These are phyloP conservation scores for Holothuria glaberrima DNA, from an alignment of 35 echinoderm and acorn worm species.

Conservation along the genomic window DNA sequence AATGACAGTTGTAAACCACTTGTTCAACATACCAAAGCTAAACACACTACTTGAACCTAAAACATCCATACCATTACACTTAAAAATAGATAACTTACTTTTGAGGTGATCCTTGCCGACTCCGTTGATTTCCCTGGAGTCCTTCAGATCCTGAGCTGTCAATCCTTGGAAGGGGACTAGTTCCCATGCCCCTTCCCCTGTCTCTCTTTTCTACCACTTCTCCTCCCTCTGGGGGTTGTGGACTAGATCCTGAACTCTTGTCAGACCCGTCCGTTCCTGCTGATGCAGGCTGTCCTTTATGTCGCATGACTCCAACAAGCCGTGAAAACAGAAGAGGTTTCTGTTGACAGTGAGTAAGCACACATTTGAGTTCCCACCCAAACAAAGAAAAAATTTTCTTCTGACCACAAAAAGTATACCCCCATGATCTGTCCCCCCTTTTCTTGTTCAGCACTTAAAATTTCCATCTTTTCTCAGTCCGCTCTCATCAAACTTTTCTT, in stretches of 20 bases:
- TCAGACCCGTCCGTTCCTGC: conserved; percentile 2
- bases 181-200: conserved; percentile 53
- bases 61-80: too few species aligned
- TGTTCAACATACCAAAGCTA: too few species aligned
- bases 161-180: conserved; percentile 73
- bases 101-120: conserved; percentile 73
- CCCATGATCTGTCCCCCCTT: too few species aligned
- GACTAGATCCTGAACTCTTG: conserved; percentile 6
- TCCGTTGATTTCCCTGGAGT: conserved; percentile 53
- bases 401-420: too few species aligned
- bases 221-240: conserved; percentile 45
- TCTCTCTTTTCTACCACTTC: conserved; percentile 56
- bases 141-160: conserved; percentile 90
- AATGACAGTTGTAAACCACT: too few species aligned
- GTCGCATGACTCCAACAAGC: conserved; percentile 29
- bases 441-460: too few species aligned
- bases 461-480: too few species aligned
- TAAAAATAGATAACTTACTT: conserved; percentile 49
- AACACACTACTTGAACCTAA: too few species aligned
- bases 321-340: conserved; percentile 31
- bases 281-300: not conserved
- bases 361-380: too few species aligned
- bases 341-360: conserved; percentile 32
- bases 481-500: too few species aligned
- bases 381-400: too few species aligned